Evolutionary conservation across 2,113 vertebrate species (phyloP).

Genomic region (Hyla sarda): DNA sequence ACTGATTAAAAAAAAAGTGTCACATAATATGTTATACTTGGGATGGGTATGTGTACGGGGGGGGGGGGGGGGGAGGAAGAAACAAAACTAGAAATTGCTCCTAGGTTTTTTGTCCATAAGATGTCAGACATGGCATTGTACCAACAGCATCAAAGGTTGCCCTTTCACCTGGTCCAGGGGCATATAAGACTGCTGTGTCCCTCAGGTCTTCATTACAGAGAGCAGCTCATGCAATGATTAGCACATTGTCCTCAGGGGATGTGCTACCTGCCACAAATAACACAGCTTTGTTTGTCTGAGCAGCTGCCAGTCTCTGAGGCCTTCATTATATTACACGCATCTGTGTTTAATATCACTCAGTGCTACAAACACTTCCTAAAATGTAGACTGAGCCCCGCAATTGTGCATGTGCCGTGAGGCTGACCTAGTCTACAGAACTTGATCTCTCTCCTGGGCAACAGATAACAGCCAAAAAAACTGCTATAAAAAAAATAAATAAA

Average conservation of each 20-base stretch:
- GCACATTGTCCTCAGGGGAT: constrained; percentile 56
- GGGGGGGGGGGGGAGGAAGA: background rate
- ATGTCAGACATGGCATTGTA: constrained; percentile 46
- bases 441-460: constrained; percentile 40
- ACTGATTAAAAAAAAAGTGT: background rate
- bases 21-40: background rate
- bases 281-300: constrained; percentile 58
- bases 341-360: constrained; percentile 59
- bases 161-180: constrained; percentile 56
- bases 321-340: constrained; percentile 57
- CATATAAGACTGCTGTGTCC: constrained; percentile 39
- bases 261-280: constrained; percentile 59
- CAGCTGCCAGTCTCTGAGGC: constrained; percentile 58
- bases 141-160: constrained; percentile 55
- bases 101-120: constrained; percentile 14
- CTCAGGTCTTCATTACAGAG: constrained; percentile 59
- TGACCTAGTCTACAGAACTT: constrained; percentile 46
- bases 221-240: constrained; percentile 54
- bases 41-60: too few species aligned
- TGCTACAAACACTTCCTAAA: constrained; percentile 58
- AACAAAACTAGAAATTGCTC: constrained; percentile 20
- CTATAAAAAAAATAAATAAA: constrained; percentile 2
- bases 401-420: background rate
- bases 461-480: background rate
- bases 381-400: constrained; percentile 24